Conservation (phyloP, 2,113 vertebrate species). For the Neodon shergylaensis region DNA sequence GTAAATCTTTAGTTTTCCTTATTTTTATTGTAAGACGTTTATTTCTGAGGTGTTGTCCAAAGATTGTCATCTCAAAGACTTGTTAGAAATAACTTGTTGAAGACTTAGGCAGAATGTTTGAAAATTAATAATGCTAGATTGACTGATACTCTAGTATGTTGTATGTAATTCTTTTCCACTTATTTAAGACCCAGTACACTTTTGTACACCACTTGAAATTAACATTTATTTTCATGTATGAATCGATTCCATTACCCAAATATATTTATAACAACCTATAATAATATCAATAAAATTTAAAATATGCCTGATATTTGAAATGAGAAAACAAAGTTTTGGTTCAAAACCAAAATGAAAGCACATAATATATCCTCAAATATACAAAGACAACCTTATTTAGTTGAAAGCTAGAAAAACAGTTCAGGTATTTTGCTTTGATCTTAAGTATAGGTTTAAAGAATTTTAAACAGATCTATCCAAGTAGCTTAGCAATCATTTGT, state of each 20-base stretch:
- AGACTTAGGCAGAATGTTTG: not conserved
- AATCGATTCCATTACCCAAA: not conserved
- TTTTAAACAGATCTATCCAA: not conserved
- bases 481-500: not conserved
- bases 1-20: not conserved
- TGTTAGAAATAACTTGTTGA: not conserved
- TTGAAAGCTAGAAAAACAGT: not conserved
- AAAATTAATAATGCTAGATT: not conserved
- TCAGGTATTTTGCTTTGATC: not conserved
- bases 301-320: not conserved
- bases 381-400: not conserved
- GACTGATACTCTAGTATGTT: not conserved
- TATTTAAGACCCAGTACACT: too few relatives aligned
- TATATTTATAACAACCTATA: not conserved
- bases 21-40: slow-evolving; percentile 14
- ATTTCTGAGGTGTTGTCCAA: not conserved
- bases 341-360: not conserved
- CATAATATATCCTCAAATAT: not conserved
- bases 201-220: not conserved
- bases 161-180: not conserved
- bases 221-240: not conserved
- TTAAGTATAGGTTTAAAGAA: not conserved
- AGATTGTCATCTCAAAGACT: not conserved
- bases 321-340: not conserved
- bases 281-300: not conserved